Conservation (phyloP, 2,113 vertebrate species). For the Entomyzon cyanotis region DNA sequence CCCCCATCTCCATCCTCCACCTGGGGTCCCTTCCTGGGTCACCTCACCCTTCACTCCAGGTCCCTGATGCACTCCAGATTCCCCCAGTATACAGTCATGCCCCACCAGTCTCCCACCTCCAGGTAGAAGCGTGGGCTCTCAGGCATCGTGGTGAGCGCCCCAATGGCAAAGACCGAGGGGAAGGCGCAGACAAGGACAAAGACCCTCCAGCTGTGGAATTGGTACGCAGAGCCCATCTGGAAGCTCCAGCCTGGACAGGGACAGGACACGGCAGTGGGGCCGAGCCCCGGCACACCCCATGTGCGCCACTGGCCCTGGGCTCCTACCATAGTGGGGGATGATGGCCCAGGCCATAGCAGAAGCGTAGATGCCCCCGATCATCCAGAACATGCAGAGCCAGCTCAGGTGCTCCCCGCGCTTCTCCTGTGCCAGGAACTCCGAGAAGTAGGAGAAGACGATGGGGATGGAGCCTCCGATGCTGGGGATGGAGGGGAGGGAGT, state of each 20-base stretch:
- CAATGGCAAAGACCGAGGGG: constrained; percentile 94
- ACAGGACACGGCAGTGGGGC: fast-evolving
- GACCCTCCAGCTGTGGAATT: constrained; percentile 99
- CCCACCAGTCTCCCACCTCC: constrained; percentile 75
- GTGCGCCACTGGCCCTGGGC: fast-evolving
- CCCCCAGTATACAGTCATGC: too few relatives aligned
- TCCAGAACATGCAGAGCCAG: constrained; percentile 99
- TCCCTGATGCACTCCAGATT: background rate
- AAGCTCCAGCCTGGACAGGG: constrained; percentile 90
- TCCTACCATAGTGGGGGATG: constrained; percentile 94
- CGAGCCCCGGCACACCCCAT: fast-evolving
- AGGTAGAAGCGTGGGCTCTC: constrained; percentile 97
- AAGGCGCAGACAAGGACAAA: constrained; percentile 96
- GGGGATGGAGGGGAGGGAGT: background rate
- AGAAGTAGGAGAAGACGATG: constrained; percentile 98
- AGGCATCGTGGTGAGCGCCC: constrained; percentile 92
- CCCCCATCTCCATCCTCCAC: background rate
- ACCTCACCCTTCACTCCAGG: background rate
- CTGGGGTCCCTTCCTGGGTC: too few relatives aligned
- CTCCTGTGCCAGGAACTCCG: constrained; percentile 97
- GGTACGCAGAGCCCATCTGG: constrained; percentile 98
- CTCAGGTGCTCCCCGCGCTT: constrained; percentile 96
- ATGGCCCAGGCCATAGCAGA: constrained; percentile 99
- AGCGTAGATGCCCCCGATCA: constrained; percentile 97
- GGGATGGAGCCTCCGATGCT: constrained; percentile 97